Evolutionary conservation across 2,888 invertebrate species (phyloP).

Genomic region (Acrocyrtus sp.): DNA sequence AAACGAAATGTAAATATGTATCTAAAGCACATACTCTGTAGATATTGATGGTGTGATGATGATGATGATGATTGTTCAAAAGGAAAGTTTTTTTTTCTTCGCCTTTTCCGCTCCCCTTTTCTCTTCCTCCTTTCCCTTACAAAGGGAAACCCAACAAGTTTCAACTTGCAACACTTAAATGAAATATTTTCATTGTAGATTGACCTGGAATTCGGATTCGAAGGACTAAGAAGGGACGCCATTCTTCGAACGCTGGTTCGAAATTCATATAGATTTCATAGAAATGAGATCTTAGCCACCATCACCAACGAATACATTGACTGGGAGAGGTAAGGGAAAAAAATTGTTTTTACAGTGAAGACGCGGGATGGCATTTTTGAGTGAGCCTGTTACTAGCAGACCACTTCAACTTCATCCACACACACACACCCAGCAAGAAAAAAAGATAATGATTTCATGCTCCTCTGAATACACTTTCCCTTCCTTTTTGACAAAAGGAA

Average conservation of each 20-base stretch:
- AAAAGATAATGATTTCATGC: constrained; percentile 46
- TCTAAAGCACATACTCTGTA: background rate
- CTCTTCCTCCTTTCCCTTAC: too few relatives aligned
- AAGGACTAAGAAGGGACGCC: constrained; percentile 80
- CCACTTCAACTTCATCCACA: background rate
- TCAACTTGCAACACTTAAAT: background rate
- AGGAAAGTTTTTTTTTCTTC: background rate
- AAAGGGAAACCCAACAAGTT: constrained; percentile 7
- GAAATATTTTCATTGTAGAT: constrained; percentile 50
- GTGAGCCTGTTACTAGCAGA: too few relatives aligned
- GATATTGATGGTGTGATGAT: background rate
- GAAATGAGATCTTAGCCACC: constrained; percentile 88
- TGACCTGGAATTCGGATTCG: constrained; percentile 89
- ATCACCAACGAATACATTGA: constrained; percentile 91
- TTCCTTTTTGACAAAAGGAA: constrained; percentile 5
- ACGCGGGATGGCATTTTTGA: too few relatives aligned
- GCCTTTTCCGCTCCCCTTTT: too few relatives aligned
- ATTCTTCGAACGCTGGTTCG: constrained; percentile 81
- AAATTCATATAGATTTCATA: constrained; percentile 87
- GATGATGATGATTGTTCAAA: too few relatives aligned
- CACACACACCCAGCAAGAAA: background rate
- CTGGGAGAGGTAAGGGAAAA: constrained; percentile 74
- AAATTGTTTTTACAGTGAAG: too few relatives aligned
- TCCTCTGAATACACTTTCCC: constrained; percentile 36
- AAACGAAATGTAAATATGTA: constrained; percentile 11